Percentiles rank a stretch among this genome's conserved stretches.
These are phyloP conservation scores for Hippasteria phrygiana DNA, from an alignment of 53 echinoderm and acorn worm genomes.

Conservation along the genomic window DNA sequence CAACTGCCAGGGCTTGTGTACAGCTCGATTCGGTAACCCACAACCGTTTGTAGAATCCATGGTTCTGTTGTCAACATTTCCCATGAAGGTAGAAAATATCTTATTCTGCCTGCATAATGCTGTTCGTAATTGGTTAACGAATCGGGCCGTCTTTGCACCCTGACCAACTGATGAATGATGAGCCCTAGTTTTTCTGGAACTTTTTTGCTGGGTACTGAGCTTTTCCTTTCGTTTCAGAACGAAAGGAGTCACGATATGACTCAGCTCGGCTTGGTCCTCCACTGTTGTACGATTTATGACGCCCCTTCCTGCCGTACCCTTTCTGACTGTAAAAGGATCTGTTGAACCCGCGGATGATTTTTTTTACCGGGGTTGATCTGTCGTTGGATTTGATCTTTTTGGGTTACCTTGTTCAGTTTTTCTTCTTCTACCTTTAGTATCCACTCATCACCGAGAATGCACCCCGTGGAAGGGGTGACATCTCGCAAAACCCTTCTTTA, in stretches of 20 bases:
- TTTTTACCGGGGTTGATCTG: too few species aligned
- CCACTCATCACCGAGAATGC: constrained; percentile 44
- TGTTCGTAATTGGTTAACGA: neutral
- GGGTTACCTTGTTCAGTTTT: constrained; percentile 28
- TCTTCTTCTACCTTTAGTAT: constrained; percentile 36
- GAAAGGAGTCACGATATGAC: constrained; percentile 1
- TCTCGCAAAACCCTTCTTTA: constrained; percentile 30
- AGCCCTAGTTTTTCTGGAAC: constrained; percentile 14
- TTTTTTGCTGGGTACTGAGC: constrained; percentile 17
- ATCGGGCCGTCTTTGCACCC: neutral
- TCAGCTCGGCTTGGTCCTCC: too few species aligned
- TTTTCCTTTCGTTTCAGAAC: constrained; percentile 21
- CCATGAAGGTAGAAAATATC: constrained; percentile 26
- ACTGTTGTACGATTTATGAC: neutral
- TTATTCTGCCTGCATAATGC: constrained; percentile 29
- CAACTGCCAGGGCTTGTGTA: neutral
- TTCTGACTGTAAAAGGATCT: neutral
- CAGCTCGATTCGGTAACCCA: constrained; percentile 36
- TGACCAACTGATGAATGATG: neutral
- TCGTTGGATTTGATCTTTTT: too few species aligned
- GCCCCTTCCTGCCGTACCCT: neutral
- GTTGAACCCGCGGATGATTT: neutral
- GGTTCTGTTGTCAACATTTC: constrained; percentile 51
- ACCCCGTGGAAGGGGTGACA: constrained; percentile 31
- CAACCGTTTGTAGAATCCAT: constrained; percentile 36